Evolutionary conservation across 2,888 invertebrate genomes (phyloP), one percentile per base, ranked within the genome.

Genomic region (Ethmia dodecea): DNA sequence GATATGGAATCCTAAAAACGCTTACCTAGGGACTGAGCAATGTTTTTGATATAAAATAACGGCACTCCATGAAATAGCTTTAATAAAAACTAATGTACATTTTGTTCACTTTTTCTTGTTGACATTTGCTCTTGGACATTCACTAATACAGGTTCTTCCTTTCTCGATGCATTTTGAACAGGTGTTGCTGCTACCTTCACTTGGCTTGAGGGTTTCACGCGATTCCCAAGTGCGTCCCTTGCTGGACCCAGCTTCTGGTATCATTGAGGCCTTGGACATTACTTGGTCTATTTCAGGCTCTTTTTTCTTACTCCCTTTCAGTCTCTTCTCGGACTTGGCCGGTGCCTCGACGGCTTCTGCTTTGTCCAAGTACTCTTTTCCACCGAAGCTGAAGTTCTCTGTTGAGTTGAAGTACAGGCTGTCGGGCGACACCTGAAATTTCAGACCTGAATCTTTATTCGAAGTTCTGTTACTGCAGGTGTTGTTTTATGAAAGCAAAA

Each of bases 121-220:
- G n/a, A n/a, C 22, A 4, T n/a, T 25, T 35, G 33, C 45, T 16
- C 24, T 42, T 38, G 72, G 73, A 45, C 76, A 77, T 1, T 39
- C 46, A 22, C 47, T 43, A 0, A 72, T 37, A 49, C 77, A 77
- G 3, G 46, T 47, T 31, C 55, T 55, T 0, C 65, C 67, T 30
- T 61, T 45, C 32, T 59, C 49, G 0, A 49, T 29, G 47, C 77
- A 77, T 42, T 49, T 64, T 0, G 63, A 47, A 49, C 75, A 77
- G 10, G 11, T 2, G 1, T 16, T 35, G n/a, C 9, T 5, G 22
- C 9, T n/a, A n/a, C n/a, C 22, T 8, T 22, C 26, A 11, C 6
- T 5, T 18, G 28, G n/a, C n/a, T 14, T 28, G n/a, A n/a, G 14
- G 1, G 26, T 26, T 12, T 26, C 26, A 5, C 13, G 12, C 6